Conservation (phyloP, 2,113 vertebrate genomes). For the Peromyscus californicus region DNA sequence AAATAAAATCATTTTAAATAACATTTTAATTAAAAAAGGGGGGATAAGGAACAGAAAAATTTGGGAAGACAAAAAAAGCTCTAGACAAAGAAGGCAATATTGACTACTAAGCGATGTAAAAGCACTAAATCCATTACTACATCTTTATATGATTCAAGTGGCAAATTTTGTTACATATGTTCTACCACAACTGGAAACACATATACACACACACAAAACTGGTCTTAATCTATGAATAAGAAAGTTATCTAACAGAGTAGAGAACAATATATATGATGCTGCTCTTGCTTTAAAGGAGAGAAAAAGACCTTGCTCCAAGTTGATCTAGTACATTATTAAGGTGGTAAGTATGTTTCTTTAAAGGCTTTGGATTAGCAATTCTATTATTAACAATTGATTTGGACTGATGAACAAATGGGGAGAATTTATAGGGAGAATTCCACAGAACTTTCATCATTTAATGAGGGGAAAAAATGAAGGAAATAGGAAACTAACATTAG, state of each 20-base stretch:
- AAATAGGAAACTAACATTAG: conserved; percentile 36
- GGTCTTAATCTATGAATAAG: conserved; percentile 12
- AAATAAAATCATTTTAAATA: not conserved
- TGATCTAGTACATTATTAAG: not conserved
- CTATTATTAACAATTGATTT: not conserved
- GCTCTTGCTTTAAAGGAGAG: conserved; percentile 5
- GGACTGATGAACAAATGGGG: conserved; percentile 7
- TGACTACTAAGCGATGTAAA: not conserved
- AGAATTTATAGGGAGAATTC: not conserved
- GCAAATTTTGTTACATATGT: not conserved
- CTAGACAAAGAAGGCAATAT: not conserved
- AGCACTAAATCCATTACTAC: not conserved
- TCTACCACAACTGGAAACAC: not conserved
- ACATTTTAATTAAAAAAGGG: not conserved
- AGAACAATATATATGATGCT: not conserved
- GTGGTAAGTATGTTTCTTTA: conserved; percentile 32
- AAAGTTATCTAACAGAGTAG: conserved; percentile 22
- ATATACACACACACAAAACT: not conserved
- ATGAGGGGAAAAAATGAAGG: not conserved
- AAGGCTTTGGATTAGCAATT: not conserved
- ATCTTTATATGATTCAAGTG: not conserved
- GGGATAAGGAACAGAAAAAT: not conserved
- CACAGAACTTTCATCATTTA: conserved; percentile 13
- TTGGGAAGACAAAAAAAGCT: conserved; percentile 15
- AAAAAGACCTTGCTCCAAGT: conserved; percentile 8